Percentiles rank a stretch among this genome's conserved stretches.
Conservation (phyloP, 2,888 invertebrate species). For the Spodoptera littoralis region DNA sequence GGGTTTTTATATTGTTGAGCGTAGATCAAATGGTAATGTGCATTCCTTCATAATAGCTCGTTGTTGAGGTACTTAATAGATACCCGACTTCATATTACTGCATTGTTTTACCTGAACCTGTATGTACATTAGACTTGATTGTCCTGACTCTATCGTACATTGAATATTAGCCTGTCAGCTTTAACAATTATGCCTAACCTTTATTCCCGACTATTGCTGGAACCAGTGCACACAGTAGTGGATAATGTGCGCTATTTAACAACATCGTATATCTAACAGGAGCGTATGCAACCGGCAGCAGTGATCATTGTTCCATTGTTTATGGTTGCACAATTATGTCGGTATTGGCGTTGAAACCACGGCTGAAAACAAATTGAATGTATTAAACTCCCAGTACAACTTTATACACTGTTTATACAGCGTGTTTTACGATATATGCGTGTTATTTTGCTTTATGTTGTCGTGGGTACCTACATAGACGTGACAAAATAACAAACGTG, state of each 20-base stretch:
- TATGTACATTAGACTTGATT: neutral
- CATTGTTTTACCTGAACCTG: neutral
- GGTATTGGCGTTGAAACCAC: slow-evolving; percentile 61
- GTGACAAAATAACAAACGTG: slow-evolving; percentile 48
- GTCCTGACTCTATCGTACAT: neutral
- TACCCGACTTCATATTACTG: neutral
- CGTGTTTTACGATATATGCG: slow-evolving; percentile 77
- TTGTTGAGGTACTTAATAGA: neutral
- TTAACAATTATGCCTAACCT: slow-evolving; percentile 11
- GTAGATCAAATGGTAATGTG: slow-evolving; percentile 25
- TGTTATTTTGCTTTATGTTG: slow-evolving; percentile 74
- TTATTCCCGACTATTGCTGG: slow-evolving; percentile 28
- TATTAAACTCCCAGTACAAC: slow-evolving; percentile 70
- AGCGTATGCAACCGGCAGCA: slow-evolving; percentile 55
- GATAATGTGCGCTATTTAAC: slow-evolving; percentile 50
- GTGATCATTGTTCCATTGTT: slow-evolving; percentile 78
- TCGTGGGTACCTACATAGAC: slow-evolving; percentile 17
- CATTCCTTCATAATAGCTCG: slow-evolving; percentile 20
- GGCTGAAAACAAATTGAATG: slow-evolving; percentile 82
- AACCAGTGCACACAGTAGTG: slow-evolving; percentile 45
- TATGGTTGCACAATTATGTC: slow-evolving; percentile 72
- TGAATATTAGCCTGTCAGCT: slow-evolving; percentile 1
- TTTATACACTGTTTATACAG: slow-evolving; percentile 71
- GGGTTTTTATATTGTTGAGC: slow-evolving; percentile 17
- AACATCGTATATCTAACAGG: slow-evolving; percentile 51